Conservation (phyloP, 2,113 vertebrate genomes). For the Phaethon lepturus region DNA sequence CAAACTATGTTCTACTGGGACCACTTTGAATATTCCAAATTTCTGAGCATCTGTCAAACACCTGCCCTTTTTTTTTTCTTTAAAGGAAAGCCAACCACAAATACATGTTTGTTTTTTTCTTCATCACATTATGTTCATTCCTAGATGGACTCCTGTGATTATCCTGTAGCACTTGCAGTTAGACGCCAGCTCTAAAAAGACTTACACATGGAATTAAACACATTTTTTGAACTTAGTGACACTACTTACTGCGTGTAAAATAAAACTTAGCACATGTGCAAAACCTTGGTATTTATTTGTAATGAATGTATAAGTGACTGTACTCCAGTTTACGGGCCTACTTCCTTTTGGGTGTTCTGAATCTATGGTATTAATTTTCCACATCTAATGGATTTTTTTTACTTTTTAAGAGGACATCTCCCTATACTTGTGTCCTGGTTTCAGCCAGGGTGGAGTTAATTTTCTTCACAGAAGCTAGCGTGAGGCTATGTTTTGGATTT, state of each 20-base stretch:
- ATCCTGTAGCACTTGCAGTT: not conserved
- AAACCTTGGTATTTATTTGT: not conserved
- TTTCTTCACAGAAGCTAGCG: no score
- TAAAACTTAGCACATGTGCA: not conserved
- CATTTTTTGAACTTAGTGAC: not conserved
- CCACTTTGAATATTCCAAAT: not conserved
- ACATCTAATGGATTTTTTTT: not conserved
- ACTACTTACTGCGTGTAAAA: not conserved
- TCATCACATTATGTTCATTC: fast-evolving
- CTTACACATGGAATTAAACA: not conserved
- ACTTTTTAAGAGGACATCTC: not conserved
- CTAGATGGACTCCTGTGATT: not conserved
- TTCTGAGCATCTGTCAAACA: not conserved
- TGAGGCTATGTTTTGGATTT: no score
- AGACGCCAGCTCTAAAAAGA: not conserved
- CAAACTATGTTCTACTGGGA: not conserved
- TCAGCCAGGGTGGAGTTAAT: no score
- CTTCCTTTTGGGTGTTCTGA: not conserved
- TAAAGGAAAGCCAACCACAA: not conserved
- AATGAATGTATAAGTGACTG: not conserved
- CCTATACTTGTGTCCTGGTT: no score
- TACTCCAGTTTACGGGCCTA: not conserved
- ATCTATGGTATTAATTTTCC: not conserved
- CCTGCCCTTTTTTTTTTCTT: fast-evolving
- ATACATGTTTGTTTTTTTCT: not conserved